A percentile compares a stretch with the other conserved stretches of the same genome.
Conservation (phyloP, 2,113 vertebrate species). For the Amblyornis subalaris region DNA sequence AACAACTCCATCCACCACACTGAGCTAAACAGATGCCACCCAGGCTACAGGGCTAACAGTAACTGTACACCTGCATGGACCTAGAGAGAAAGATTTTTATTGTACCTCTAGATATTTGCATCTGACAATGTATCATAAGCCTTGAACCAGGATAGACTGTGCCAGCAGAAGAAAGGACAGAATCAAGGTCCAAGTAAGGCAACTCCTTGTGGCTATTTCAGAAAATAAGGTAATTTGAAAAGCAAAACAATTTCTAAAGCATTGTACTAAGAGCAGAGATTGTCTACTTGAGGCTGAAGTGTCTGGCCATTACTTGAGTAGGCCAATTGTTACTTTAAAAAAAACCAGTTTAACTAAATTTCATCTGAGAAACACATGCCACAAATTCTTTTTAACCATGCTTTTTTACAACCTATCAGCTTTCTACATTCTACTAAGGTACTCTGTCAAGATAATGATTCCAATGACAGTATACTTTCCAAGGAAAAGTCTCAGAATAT, state of each 20-base stretch:
- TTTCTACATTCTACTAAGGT: neutral
- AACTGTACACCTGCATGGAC: neutral
- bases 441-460: neutral
- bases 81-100: neutral
- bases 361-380: neutral
- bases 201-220: neutral
- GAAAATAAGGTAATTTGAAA: neutral
- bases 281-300: neutral
- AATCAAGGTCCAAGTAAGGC: neutral
- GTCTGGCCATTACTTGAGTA: neutral
- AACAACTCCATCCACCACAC: neutral
- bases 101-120: neutral
- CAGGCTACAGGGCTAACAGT: neutral
- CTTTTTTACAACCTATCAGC: neutral
- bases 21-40: neutral
- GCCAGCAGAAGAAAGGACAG: neutral
- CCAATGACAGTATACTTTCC: neutral
- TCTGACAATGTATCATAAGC: neutral
- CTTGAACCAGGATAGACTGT: neutral
- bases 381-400: neutral
- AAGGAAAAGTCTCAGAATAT: neutral
- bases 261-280: neutral
- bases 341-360: neutral
- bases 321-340: neutral
- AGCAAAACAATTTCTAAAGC: neutral